Conservation (phyloP, 2,888 invertebrate species). For the Slavum lentiscoides region DNA sequence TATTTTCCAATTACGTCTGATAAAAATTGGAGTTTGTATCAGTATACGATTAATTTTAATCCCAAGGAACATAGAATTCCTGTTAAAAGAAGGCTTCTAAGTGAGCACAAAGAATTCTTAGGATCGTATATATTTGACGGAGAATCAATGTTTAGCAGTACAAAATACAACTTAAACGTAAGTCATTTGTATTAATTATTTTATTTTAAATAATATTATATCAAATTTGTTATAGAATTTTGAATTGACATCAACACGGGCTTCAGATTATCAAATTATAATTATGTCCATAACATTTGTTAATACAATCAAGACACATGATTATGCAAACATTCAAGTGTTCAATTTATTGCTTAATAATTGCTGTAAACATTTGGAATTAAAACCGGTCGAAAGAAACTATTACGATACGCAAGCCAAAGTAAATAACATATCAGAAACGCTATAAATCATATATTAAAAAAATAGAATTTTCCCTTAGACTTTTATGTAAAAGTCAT, state of each 20-base stretch:
- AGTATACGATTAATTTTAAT: slow-evolving; percentile 74
- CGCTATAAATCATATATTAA: neutral
- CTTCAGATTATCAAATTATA: neutral
- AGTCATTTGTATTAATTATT: slow-evolving; percentile 59
- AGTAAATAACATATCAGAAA: slow-evolving; percentile 61
- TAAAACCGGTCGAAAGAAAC: slow-evolving; percentile 74
- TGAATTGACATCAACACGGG: slow-evolving; percentile 36
- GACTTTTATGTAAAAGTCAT: no score
- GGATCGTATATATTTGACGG: slow-evolving; percentile 79
- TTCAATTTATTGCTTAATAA: slow-evolving; percentile 78
- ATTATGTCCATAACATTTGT: slow-evolving; percentile 61
- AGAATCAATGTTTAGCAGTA: slow-evolving; percentile 69
- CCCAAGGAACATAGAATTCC: slow-evolving; percentile 72
- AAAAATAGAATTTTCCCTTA: no score
- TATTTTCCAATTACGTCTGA: slow-evolving; percentile 68
- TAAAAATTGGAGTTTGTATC: slow-evolving; percentile 73
- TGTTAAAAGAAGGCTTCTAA: slow-evolving; percentile 67
- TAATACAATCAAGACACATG: slow-evolving; percentile 68
- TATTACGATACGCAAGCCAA: slow-evolving; percentile 72
- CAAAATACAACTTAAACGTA: slow-evolving; percentile 58
- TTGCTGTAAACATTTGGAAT: slow-evolving; percentile 67
- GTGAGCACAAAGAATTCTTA: slow-evolving; percentile 63
- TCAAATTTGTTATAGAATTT: slow-evolving; percentile 20
- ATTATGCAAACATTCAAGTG: slow-evolving; percentile 73
- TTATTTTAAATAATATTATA: neutral